Base-by-base conservation (phyloP, 2,113 vertebrate genomes). In the Chlorocebus sabaeus region DNA sequence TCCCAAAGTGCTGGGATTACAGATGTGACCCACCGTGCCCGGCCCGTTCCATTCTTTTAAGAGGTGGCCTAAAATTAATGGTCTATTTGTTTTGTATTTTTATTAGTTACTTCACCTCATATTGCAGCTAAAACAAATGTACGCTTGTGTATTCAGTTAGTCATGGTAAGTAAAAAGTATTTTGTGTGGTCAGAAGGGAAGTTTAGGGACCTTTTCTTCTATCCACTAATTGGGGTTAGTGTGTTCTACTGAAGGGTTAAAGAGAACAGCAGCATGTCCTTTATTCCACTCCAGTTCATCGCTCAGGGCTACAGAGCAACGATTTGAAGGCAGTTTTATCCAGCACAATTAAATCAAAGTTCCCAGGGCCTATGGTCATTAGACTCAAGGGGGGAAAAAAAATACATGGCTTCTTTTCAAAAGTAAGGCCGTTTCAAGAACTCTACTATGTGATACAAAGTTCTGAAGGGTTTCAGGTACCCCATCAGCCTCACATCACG, bases 351-450 rank as follows among this genome's bases (percentile, higher is more conserved):
- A 80, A 78, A 79, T 82, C 94, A 97, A 96, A 97, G 50, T 75
- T 68, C 84, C 43, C 78, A 90, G 50, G 13, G 57, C 57, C 78
- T 88, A 68, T 75, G 88, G 80, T 73, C 59, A 94, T 89, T 97
- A 93, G 88, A 75, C 64, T 97, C 95, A 72, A 48, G 38, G 67
- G 52, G 97, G 95, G 43, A 18, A 1, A 72, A 84, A 13, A 43
- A 22, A 61, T 43, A 43, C 72, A 14, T 6, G 3, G 55, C 50
- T 59, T 86, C 55, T 97, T 96, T 96, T 96, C 96, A 93, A 97
- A 97, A 55, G 61, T 92, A 59, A 96, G 89, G n/a, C 67, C 88
- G 90, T 98, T 98, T 96, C 97, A 96, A 97, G 0, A 1, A 89
- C 93, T 96, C 92, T 38, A 79, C 25, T 38, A 40, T 35, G 89